A percentile compares a stretch with the other conserved stretches of the same genome.
Evolutionary conservation across 1,140 invertebrate species (phyloP).

Genomic region (Lordiphosa collinella): DNA sequence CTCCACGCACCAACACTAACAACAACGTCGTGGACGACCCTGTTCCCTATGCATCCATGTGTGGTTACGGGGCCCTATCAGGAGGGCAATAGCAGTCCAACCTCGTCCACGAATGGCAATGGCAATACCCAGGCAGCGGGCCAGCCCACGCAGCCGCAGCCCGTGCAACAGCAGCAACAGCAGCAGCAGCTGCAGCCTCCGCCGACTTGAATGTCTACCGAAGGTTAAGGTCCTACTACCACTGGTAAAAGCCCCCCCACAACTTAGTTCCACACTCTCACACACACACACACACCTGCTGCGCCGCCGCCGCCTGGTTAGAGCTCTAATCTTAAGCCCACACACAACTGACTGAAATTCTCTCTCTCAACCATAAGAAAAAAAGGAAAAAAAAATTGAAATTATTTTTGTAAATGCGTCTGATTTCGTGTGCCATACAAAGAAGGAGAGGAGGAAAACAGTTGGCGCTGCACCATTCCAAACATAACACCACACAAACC

Average conservation of each 20-base stretch:
- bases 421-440: slow-evolving; percentile 70
- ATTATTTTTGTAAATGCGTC: slow-evolving; percentile 70
- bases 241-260: slow-evolving; percentile 15
- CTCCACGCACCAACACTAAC: slow-evolving; percentile 86
- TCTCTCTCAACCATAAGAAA: slow-evolving; percentile 39
- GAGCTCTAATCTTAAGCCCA: slow-evolving; percentile 2
- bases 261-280: slow-evolving; percentile 17
- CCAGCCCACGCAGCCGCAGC: slow-evolving; percentile 33
- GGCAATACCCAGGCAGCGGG: slow-evolving; percentile 13
- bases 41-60: slow-evolving; percentile 91
- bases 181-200: slow-evolving; percentile 22
- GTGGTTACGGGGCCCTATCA: slow-evolving; percentile 90
- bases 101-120: slow-evolving; percentile 69
- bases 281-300: too few species aligned
- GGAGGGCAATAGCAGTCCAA: slow-evolving; percentile 82
- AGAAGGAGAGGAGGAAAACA: slow-evolving; percentile 7
- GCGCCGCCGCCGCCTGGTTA: too few species aligned
- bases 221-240: slow-evolving; percentile 28
- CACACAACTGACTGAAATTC: slow-evolving; percentile 47
- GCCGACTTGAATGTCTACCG: slow-evolving; percentile 25
- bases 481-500: slow-evolving; percentile 14
- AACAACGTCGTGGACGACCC: slow-evolving; percentile 90
- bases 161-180: slow-evolving; percentile 20
- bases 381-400: slow-evolving; percentile 4
- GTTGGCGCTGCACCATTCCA: slow-evolving; percentile 16